Evolutionary conservation across 2,797 vertebrate species (phyloP).

Genomic region (Mergus octosetaceus): DNA sequence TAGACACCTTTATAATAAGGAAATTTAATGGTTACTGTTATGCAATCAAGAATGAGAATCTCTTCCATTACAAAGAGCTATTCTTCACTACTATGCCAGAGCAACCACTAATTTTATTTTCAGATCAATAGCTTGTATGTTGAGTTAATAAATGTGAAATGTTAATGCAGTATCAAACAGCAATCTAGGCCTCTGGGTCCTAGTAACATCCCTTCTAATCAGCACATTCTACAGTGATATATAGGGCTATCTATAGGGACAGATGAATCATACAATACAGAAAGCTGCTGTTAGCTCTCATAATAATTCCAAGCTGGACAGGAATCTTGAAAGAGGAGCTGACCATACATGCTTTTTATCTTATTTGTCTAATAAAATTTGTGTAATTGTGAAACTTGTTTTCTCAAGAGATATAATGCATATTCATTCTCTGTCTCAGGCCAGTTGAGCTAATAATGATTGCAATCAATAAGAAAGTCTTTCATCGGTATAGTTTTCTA

Average conservation of each 20-base stretch:
- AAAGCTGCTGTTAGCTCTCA: constrained; percentile 10
- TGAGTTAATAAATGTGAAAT: constrained; percentile 75
- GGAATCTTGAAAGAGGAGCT: constrained; percentile 55
- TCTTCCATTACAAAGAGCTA: constrained; percentile 55
- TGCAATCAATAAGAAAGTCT: constrained; percentile 79
- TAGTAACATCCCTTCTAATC: constrained; percentile 61
- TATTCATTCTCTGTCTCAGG: constrained; percentile 73
- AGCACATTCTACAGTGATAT: constrained; percentile 37
- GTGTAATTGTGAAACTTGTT: constrained; percentile 76
- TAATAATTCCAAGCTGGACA: constrained; percentile 55
- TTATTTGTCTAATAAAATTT: constrained; percentile 75
- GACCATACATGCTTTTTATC: constrained; percentile 66
- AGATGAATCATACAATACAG: constrained; percentile 41
- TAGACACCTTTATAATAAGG: constrained; percentile 72
- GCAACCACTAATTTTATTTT: constrained; percentile 75
- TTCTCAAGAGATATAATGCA: constrained; percentile 72
- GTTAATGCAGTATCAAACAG: constrained; percentile 68
- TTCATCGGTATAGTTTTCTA: constrained; percentile 77
- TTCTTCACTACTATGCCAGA: constrained; percentile 62
- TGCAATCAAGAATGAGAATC: constrained; percentile 53
- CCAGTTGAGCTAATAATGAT: constrained; percentile 77
- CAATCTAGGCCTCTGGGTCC: constrained; percentile 57
- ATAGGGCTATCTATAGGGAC: constrained; percentile 34
- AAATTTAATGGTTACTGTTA: constrained; percentile 74
- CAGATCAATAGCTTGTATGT: constrained; percentile 70